Base-by-base conservation (phyloP, 2,797 vertebrate genomes). In the Thunnus albacares region DNA sequence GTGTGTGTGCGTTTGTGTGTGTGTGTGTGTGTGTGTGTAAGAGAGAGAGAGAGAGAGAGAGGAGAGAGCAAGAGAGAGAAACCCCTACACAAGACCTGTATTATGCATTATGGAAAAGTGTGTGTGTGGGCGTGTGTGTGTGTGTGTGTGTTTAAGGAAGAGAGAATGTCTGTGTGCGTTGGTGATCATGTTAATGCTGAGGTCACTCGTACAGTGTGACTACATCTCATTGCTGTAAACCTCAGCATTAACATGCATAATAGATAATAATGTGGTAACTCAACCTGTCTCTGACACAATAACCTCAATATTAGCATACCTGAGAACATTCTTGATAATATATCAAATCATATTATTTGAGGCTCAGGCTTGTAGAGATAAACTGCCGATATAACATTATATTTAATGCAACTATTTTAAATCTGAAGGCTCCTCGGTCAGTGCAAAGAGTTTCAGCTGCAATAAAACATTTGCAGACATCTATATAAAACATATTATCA, bases 251-350 rank as follows among this genome's bases (percentile, higher is more conserved):
- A 83, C 77, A 89, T 83, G 24, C 28, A 80, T 22, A 35, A 14
- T 24, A 66, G 59, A 85, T 71, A 66, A 76, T 69, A 24, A 58
- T 69, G 75, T 80, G 53, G 60, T 77, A 28, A 63, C 55, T 53
- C 75, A 59, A 53, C 6, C 38, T 57, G 38, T 62, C 13, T 45
- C 68, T 77, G 84, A 71, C 38, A 68, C 35, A 68, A 20, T 12
- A 85, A 93, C 90, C 92, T 92, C 92, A 91, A 24, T 5, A 90
- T 92, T 92, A 90, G 74, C 88, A 91, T 92, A 71, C 0, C 15
- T 26, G 10, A 47, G 49, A 17, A 41, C 3, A 20, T n/a, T 22
- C 26, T 18, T 22, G 15, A 47, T 35, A 9, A 20, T 52, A 4
- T 5, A 1, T 60, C 47, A 55, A 33, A 24, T 52, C 0, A 10